Evolutionary conservation across 2,888 invertebrate species (phyloP), one percentile per base, ranked within the genome.

Genomic region (Nebria salina): DNA sequence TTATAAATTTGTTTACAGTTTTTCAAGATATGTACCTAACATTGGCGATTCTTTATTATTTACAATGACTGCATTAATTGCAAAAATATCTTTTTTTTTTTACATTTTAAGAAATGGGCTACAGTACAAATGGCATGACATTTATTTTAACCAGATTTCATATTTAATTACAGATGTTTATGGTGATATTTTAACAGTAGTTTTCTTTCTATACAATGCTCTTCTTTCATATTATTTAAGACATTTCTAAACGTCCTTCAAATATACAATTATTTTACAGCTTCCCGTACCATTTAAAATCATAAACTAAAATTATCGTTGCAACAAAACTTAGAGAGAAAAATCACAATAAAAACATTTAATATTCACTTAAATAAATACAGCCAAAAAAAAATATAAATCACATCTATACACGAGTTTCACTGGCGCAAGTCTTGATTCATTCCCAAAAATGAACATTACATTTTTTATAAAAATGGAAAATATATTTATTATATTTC

Each of bases 21-120:
- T 72, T 81, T 75, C 65, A 64, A 81, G 81, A 81, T 81, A 81
- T 81, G 81, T 81, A 68, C 80, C 80, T 80, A 80, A 75, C 54
- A 65, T 80, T 80, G 80, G 80, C 80, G 75, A 75, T 75, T 80
- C 70, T 74, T 66, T 80, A 68, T 54, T 78, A 78, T 80, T 26
- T 80, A 80, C 80, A 80, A 54, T 79, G 34, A 75, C 70, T 80
- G 75, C 80, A 79, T 73, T 54, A 54, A 79, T 80, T 80, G 80
- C 80, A 80, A 80, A 80, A 80, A 80, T 80, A 80, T 75, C 65
- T 72, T 80, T 80, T 25, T 73, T 73, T 73, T 43, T 54, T 54
- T 54, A 54, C 54, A 54, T 54, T 54, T 54, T 54, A 13, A 54
- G 54, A 54, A 54, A 54, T 54, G 7, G 54, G 54, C 75, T 75